Base-by-base conservation (phyloP, 2,888 invertebrate species). In the Drosophila pseudotalamancana region DNA sequence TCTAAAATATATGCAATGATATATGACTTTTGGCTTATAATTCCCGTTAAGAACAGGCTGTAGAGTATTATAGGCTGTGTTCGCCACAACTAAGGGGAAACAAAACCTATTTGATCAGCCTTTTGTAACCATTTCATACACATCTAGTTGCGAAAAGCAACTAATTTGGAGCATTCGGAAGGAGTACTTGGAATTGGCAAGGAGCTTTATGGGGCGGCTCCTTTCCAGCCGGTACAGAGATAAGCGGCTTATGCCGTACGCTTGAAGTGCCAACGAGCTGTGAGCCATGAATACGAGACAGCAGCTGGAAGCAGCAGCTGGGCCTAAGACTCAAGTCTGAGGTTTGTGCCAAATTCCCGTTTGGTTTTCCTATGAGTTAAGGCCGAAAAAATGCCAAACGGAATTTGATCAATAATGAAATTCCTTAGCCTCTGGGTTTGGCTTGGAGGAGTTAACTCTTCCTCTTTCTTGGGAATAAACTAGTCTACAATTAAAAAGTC, bases 401-500 rank as follows among this genome's bases (percentile, higher is more conserved):
- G 25, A 40, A 46, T 67, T 34, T 16, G n/a, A 29, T 42, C 14
- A 19, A 37, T 31, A 25, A 59, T 23, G 23, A 39, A 43, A 45
- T 49, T 27, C 37, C 19, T 11, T 40, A 3, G 23, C 42, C 31
- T 39, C 21, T 3, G 8, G 8, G n/a, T n/a, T n/a, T n/a, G 8
- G 14, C 27, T 19, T 18, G 6, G 11, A n/a, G 12, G 11, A 27
- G 21, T 11, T 12, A 8, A 34, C 9, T 42, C 5, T 25, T 19
- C 8, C 16, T 4, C 6, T 16, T 23, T n/a, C 29, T 34, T 29
- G 18, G n/a, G 29, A 31, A 23, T 14, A 34, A 21, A 6, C 43
- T 27, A 4, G 25, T n/a, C 51, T 68, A 72, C 81, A 83, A 86
- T 86, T 86, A 81, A 86, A 74, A 61, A 56, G 55, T 59, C 56